These are phyloP conservation scores for Drosophila bocki DNA, from an alignment of 1,140 invertebrate species.

Conservation along the genomic window DNA sequence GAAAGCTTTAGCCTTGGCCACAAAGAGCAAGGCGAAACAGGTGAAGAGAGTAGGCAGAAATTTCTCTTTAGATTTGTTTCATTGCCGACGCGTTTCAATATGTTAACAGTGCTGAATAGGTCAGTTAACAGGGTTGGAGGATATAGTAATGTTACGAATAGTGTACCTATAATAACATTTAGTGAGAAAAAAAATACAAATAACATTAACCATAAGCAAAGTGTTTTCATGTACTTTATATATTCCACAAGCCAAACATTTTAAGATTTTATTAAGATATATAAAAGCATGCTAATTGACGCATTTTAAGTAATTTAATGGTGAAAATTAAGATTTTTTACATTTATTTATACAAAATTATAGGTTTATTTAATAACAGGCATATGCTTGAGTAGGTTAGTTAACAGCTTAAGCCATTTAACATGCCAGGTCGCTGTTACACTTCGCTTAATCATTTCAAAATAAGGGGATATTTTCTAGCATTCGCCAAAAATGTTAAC, in stretches of 20 bases:
- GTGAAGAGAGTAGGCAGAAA: neutral
- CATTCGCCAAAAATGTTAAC: neutral
- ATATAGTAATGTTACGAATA: neutral
- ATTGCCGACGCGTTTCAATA: constrained; percentile 18
- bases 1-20: neutral
- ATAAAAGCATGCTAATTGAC: neutral
- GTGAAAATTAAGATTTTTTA: no score
- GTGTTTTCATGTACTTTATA: no score
- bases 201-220: no score
- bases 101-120: neutral
- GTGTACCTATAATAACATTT: no score
- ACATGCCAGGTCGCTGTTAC: constrained; percentile 1
- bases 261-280: neutral
- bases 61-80: constrained; percentile 25
- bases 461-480: constrained; percentile 46
- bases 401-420: neutral
- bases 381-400: neutral
- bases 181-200: no score
- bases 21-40: neutral
- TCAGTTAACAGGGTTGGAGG: neutral
- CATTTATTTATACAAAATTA: no score
- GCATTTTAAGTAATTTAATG: neutral
- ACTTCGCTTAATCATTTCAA: neutral
- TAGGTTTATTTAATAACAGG: neutral
- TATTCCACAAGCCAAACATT: neutral